Evolutionary conservation across 2,888 invertebrate species (phyloP).

Genomic region (Xylocampa areola): DNA sequence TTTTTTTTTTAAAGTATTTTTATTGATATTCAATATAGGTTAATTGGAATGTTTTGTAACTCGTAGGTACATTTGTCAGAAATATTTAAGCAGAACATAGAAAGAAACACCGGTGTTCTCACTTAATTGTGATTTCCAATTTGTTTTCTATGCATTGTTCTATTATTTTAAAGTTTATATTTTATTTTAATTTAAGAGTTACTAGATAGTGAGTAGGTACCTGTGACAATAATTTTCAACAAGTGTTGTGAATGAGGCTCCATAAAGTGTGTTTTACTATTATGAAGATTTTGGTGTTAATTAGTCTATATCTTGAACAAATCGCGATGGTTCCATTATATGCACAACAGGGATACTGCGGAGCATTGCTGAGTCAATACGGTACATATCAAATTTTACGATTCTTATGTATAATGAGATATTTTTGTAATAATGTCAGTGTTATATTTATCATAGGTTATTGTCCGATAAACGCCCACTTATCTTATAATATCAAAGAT

Average conservation of each 20-base stretch:
- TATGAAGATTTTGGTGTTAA: conserved; percentile 36
- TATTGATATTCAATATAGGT: background rate
- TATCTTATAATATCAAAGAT: too few relatives aligned
- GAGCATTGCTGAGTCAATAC: conserved; percentile 74
- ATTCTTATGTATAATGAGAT: conserved; percentile 6
- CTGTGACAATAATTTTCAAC: conserved; percentile 1
- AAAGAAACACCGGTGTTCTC: conserved; percentile 1
- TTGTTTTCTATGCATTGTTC: conserved; percentile 4
- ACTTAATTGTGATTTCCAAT: background rate
- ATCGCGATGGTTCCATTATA: conserved; percentile 28
- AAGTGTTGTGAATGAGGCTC: conserved; percentile 35
- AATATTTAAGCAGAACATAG: conserved; percentile 1
- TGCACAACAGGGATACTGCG: conserved; percentile 65
- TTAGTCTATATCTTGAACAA: conserved; percentile 29
- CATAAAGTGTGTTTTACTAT: conserved; percentile 24
- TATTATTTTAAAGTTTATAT: background rate
- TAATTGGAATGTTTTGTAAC: conserved; percentile 5
- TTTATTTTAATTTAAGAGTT: conserved; percentile 15
- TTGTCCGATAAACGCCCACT: too few relatives aligned
- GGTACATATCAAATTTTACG: conserved; percentile 68
- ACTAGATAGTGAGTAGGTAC: background rate
- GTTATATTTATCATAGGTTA: background rate
- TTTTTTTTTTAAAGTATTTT: conserved; percentile 6
- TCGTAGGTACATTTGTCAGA: conserved; percentile 3
- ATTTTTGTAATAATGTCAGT: background rate